Conservation (phyloP, 2,888 invertebrate species). For the Andrena flavipes region DNA sequence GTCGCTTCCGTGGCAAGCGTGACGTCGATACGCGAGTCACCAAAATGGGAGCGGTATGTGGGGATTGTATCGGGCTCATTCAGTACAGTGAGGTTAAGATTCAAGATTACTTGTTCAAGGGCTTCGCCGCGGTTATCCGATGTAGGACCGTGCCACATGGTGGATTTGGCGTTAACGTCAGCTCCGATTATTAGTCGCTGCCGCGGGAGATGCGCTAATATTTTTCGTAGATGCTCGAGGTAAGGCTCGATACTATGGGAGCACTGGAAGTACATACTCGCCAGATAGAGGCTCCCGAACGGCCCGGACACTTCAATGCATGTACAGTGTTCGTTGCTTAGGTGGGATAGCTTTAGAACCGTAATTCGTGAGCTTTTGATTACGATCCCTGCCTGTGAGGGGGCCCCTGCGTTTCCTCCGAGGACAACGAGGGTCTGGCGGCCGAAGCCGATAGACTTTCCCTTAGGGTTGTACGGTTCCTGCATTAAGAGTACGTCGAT, state of each 20-base stretch:
- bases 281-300: neutral
- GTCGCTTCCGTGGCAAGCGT: neutral
- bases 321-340: neutral
- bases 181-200: neutral
- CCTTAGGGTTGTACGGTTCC: too few species aligned
- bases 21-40: neutral
- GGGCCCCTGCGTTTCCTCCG: neutral
- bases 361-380: accelerated
- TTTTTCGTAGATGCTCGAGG: neutral
- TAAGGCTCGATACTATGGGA: neutral
- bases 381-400: neutral
- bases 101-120: neutral
- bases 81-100: neutral
- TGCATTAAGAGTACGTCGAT: too few species aligned
- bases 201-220: accelerated
- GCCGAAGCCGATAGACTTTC: neutral
- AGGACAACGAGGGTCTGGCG: accelerated
- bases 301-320: neutral
- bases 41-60: neutral
- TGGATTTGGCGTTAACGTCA: neutral
- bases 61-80: neutral
- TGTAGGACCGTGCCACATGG: neutral
- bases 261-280: slow-evolving; percentile 3
- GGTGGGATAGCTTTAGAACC: neutral
- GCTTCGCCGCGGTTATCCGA: neutral